A percentile compares a stretch with the other conserved stretches of the same genome.
These are phyloP conservation scores for Entosphenus tridentatus DNA, from an alignment of 2,113 vertebrate genomes.

Conservation along the genomic window DNA sequence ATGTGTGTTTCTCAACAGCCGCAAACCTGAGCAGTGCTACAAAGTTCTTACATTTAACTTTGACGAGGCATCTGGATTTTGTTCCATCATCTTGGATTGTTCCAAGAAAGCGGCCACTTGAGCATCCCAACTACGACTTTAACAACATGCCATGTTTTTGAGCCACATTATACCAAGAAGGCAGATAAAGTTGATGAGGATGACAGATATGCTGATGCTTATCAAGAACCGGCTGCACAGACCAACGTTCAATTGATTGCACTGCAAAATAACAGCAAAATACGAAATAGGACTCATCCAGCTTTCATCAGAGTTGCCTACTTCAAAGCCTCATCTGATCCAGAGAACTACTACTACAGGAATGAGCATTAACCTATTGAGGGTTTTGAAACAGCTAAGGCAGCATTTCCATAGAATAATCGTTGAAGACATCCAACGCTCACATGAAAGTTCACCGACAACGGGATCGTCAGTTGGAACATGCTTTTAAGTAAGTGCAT, in stretches of 20 bases:
- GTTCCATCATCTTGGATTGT: too few relatives aligned
- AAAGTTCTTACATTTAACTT: too few relatives aligned
- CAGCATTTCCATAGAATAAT: background rate
- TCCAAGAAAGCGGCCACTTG: too few relatives aligned
- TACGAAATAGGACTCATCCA: background rate
- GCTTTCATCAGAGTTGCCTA: background rate
- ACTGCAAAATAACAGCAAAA: background rate
- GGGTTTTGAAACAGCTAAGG: background rate
- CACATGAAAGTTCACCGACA: background rate
- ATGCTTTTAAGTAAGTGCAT: background rate
- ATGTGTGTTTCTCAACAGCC: too few relatives aligned
- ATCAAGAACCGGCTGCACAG: background rate
- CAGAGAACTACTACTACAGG: conserved; percentile 2
- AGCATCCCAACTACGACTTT: too few relatives aligned
- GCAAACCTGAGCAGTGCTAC: too few relatives aligned
- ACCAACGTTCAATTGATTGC: background rate
- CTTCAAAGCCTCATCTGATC: background rate
- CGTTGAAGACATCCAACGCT: background rate
- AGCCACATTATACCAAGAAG: background rate
- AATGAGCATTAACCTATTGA: background rate
- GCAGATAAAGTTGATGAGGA: background rate
- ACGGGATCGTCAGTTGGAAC: background rate
- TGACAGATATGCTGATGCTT: background rate
- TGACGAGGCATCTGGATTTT: too few relatives aligned
- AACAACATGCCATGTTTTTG: background rate